phyloP scores from a whole-genome alignment of 2,797 vertebrate species.

The Ispidina lecontei region DNA sequence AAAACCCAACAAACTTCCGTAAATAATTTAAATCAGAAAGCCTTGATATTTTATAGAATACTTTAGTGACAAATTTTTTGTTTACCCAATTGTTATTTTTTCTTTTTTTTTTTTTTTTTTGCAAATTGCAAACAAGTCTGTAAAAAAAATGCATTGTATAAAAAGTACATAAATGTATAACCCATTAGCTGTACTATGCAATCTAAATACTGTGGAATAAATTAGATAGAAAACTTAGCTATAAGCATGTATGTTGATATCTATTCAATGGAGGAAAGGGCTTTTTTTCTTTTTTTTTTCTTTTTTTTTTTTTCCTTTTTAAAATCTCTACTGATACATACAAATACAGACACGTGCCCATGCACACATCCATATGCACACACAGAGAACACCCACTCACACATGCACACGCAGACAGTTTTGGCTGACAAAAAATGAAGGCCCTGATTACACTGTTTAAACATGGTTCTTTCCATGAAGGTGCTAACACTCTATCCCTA shows the following conservation, averaged over 20 bases:
- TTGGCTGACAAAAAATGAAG: constrained; percentile 66
- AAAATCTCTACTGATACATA: constrained; percentile 79
- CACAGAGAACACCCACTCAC: neutral
- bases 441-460: constrained; percentile 61
- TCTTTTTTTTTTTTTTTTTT: constrained; percentile 31
- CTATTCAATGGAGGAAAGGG: constrained; percentile 86
- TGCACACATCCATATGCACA: neutral
- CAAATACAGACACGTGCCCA: neutral
- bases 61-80: constrained; percentile 63
- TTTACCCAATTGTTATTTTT: constrained; percentile 54
- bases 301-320: neutral
- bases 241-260: constrained; percentile 85
- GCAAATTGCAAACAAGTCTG: constrained; percentile 72
- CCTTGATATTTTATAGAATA: constrained; percentile 72
- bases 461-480: constrained; percentile 37
- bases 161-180: constrained; percentile 76
- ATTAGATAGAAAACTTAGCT: constrained; percentile 88
- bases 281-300: neutral
- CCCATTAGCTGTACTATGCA: constrained; percentile 74
- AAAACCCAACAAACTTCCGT: neutral
- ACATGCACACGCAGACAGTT: constrained; percentile 40
- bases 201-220: constrained; percentile 89
- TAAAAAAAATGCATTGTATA: constrained; percentile 71
- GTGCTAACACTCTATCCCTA: constrained; percentile 53
- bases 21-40: constrained; percentile 71